These are phyloP conservation scores for Saturnia japonica DNA, from an alignment of 2,888 invertebrate species.

Conservation along the genomic window DNA sequence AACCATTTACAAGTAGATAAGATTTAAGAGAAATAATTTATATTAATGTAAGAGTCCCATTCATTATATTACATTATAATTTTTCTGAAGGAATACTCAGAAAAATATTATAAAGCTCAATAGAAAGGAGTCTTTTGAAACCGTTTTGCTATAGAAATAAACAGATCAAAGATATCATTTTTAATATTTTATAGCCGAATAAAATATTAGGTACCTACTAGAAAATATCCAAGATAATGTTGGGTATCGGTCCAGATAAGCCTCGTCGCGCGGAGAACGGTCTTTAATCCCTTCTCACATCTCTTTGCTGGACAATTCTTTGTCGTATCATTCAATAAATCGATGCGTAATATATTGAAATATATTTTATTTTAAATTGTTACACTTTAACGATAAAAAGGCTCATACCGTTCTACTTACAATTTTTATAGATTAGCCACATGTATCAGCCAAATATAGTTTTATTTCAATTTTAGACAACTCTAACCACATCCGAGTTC, in stretches of 20 bases:
- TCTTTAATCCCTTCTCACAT: constrained; percentile 61
- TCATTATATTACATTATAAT: background rate
- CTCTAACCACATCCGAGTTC: too few species aligned
- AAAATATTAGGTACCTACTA: constrained; percentile 70
- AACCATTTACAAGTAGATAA: background rate
- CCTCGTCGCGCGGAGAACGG: constrained; percentile 41
- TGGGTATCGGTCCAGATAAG: constrained; percentile 64
- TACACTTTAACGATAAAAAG: background rate
- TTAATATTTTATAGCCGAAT: constrained; percentile 53
- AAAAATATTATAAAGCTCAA: constrained; percentile 18
- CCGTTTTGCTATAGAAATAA: constrained; percentile 34
- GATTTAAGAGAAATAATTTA: background rate
- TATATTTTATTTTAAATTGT: background rate
- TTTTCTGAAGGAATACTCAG: constrained; percentile 6
- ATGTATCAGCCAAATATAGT: background rate
- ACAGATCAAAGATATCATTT: constrained; percentile 66
- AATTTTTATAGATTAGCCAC: background rate
- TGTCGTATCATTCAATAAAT: constrained; percentile 49
- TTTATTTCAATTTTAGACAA: background rate
- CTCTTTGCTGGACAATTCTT: constrained; percentile 70
- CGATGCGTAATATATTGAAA: constrained; percentile 5
- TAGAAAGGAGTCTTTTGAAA: constrained; percentile 37
- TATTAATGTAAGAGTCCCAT: background rate
- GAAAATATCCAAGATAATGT: constrained; percentile 73
- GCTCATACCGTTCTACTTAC: background rate